A percentile compares a stretch with the other conserved stretches of the same genome.
phyloP scores from a whole-genome alignment of 2,797 vertebrate genomes.

The Cyclopterus lumpus region DNA sequence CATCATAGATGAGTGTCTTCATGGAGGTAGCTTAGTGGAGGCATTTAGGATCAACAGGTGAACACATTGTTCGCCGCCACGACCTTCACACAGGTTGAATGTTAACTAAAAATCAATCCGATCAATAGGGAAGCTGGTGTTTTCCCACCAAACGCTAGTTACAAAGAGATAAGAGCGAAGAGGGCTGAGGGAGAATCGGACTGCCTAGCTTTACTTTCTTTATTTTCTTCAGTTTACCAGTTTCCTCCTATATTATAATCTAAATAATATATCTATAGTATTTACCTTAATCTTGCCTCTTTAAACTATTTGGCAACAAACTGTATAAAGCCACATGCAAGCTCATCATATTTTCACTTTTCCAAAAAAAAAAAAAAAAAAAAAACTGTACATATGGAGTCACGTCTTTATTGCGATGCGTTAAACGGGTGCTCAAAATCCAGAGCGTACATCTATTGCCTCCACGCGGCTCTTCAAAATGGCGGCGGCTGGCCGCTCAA shows the following conservation, averaged over 20 bases:
- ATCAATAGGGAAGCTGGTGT: background rate
- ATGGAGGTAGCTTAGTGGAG: constrained; percentile 41
- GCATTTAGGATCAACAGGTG: constrained; percentile 39
- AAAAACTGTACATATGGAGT: no score
- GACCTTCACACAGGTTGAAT: constrained; percentile 63
- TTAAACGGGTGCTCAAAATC: no score
- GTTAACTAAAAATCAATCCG: constrained; percentile 55
- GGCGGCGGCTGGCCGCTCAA: no score
- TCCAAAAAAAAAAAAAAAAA: no score
- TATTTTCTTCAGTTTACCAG: background rate
- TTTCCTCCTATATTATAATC: background rate
- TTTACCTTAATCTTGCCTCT: no score
- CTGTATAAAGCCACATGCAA: no score
- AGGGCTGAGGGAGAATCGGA: background rate
- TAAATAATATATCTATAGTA: background rate
- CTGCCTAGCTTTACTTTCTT: background rate
- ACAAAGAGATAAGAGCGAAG: constrained; percentile 11
- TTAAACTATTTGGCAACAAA: no score
- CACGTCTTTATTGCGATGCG: no score
- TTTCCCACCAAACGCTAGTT: constrained; percentile 11
- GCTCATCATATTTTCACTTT: no score
- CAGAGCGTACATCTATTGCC: no score
- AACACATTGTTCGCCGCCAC: constrained; percentile 28
- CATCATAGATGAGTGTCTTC: background rate
- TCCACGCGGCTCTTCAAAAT: no score